A percentile compares a stretch with the other conserved stretches of the same genome.
Conservation (phyloP, 2,888 invertebrate genomes). For the Cistogaster globosa region DNA sequence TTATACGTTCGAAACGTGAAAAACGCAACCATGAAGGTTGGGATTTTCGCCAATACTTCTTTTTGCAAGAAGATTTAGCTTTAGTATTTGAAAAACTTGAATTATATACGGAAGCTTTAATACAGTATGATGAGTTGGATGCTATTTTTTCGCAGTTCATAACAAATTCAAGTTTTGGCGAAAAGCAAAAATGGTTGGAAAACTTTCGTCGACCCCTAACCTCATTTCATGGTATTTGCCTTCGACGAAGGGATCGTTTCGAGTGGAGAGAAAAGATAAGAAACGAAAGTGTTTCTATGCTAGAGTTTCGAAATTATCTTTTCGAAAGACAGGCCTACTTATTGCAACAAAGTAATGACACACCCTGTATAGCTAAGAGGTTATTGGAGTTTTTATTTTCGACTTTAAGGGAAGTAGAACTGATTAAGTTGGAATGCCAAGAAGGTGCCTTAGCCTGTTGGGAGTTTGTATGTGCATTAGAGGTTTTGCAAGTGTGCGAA, state of each 20-base stretch:
- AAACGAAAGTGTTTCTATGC: conserved; percentile 85
- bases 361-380: conserved; percentile 90
- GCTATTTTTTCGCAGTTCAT: conserved; percentile 98
- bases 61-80: conserved; percentile 96
- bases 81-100: conserved; percentile 97
- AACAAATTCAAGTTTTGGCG: conserved; percentile 94
- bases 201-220: conserved; percentile 91
- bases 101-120: conserved; percentile 95
- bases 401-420: conserved; percentile 91
- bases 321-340: conserved; percentile 96
- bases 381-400: conserved; percentile 95
- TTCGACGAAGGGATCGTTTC: conserved; percentile 85
- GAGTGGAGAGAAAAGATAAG: conserved; percentile 82
- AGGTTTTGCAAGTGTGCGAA: conserved; percentile 93
- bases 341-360: conserved; percentile 83
- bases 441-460: conserved; percentile 95
- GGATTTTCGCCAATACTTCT: conserved; percentile 97
- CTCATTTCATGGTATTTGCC: conserved; percentile 91
- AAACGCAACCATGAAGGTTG: conserved; percentile 94
- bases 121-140: conserved; percentile 98
- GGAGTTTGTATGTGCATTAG: conserved; percentile 95
- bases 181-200: conserved; percentile 92
- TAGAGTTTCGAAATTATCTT: conserved; percentile 96
- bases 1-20: conserved; percentile 94
- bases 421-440: conserved; percentile 90